Base-by-base conservation (phyloP, 2,888 invertebrate species). In the Salticus scenicus region DNA sequence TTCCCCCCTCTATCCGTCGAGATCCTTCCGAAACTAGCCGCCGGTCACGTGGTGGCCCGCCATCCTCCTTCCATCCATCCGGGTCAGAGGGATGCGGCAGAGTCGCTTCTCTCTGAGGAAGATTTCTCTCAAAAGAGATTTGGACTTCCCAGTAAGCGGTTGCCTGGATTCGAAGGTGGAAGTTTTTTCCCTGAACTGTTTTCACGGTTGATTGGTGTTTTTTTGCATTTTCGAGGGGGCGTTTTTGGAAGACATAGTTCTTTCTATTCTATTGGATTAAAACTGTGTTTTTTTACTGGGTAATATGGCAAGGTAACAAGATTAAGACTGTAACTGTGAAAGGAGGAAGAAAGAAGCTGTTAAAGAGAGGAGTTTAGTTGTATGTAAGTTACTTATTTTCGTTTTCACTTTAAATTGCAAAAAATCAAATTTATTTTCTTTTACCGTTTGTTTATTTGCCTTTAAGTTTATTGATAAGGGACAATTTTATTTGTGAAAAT, bases 11-110 rank as follows among this genome's bases (percentile, higher is more conserved):
- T 33, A 42, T 67, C 67, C 2, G 20, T 31, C n/a, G 30, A 64
- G 77, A 70, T 75, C 75, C 82, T 70, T 71, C 75, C 82, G 76
- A 75, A 82, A 75, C 37, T 78, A 84, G 83, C 83, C 83, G 83
- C 28, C 77, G 83, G 76, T 84, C 83, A 84, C 83, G 77, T 69
- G 83, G 24, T 67, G 66, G 27, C 72, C 76, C 33, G 30, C 74
- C 51, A 41, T 33, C 41, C 33, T 75, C 64, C 37, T 37, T 73
- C 67, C 42, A n/a, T 20, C 37, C 37, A 37, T 41, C 41, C 83
- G 77, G 83, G 83, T 84, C 83, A 84, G 14, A 2, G 72, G 28
- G 70, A 57, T 57, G 57, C 57, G 20, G 7, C 24, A 24, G 24
- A 24, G 24, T 47, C 1, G 14, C 7, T 20, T 7, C 20, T 57